A percentile compares a stretch with the other conserved stretches of the same genome.
phyloP scores from a whole-genome alignment of 2,797 vertebrate species.

The Sebastes miniatus region DNA sequence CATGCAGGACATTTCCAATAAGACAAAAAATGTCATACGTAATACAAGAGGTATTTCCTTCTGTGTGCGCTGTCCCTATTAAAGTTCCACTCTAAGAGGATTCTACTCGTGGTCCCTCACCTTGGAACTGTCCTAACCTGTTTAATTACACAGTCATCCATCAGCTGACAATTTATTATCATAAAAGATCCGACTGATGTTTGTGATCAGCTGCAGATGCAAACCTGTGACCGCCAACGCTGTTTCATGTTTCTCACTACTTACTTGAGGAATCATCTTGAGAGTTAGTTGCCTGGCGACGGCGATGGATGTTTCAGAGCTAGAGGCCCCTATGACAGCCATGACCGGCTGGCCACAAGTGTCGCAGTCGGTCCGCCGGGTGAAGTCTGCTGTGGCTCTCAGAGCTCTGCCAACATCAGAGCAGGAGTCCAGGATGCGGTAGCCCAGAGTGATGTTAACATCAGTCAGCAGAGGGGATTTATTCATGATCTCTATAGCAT shows the following conservation, averaged over 20 bases:
- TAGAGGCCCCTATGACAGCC: constrained; percentile 81
- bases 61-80: neutral
- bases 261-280: constrained; percentile 87
- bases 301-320: constrained; percentile 87
- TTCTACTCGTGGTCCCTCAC: no score
- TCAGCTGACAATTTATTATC: no score
- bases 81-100: neutral
- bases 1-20: neutral
- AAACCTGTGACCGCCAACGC: neutral
- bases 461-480: constrained; percentile 79
- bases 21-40: neutral
- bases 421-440: constrained; percentile 87
- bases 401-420: constrained; percentile 86
- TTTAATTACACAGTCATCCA: neutral
- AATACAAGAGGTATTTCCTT: no score
- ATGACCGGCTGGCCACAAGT: constrained; percentile 72
- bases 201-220: neutral
- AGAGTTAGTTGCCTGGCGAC: constrained; percentile 86
- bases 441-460: constrained; percentile 83
- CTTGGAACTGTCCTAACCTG: no score
- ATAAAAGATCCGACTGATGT: neutral
- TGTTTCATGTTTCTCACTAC: constrained; percentile 3
- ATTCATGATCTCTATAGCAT: constrained; percentile 87
- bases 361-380: constrained; percentile 69
- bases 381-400: constrained; percentile 78